Percentiles rank a stretch among this genome's conserved stretches.
These are phyloP conservation scores for Phocides pigmalion DNA, from an alignment of 1,140 invertebrate species.

Conservation along the genomic window DNA sequence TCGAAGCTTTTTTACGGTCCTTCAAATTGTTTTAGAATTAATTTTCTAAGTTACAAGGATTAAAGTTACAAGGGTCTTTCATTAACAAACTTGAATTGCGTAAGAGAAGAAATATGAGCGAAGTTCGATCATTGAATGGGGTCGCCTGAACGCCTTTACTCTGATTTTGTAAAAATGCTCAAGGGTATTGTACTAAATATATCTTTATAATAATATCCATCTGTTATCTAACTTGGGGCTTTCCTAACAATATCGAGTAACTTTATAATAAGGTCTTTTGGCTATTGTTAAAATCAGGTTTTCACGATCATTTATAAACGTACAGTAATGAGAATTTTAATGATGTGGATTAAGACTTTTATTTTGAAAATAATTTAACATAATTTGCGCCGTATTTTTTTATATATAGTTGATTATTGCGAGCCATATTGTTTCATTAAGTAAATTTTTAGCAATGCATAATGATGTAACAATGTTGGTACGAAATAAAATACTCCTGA, in stretches of 20 bases:
- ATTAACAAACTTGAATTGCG: conserved; percentile 74
- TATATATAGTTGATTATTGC: too few relatives aligned
- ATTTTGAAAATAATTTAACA: too few relatives aligned
- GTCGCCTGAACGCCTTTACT: conserved; percentile 56
- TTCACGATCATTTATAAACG: too few relatives aligned
- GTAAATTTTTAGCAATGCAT: too few relatives aligned
- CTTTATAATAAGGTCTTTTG: neutral
- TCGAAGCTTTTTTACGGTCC: conserved; percentile 39
- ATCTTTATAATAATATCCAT: conserved; percentile 12
- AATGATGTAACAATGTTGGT: too few relatives aligned
- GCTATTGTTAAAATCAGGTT: neutral
- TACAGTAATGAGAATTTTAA: too few relatives aligned
- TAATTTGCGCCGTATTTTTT: too few relatives aligned
- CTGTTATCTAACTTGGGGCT: neutral
- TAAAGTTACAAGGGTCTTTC: conserved; percentile 73
- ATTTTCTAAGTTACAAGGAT: conserved; percentile 70
- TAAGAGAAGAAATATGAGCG: conserved; percentile 73
- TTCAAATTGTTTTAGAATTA: conserved; percentile 67
- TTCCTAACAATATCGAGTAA: conserved; percentile 3
- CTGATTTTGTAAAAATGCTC: conserved; percentile 52
- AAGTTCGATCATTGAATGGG: conserved; percentile 73
- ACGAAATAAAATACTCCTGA: too few relatives aligned
- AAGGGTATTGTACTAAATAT: conserved; percentile 41
- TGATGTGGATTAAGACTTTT: too few relatives aligned
- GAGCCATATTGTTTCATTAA: too few relatives aligned